A percentile compares a stretch with the other conserved stretches of the same genome.
phyloP scores from a whole-genome alignment of 2,888 invertebrate species.

The Trachelus iudaicus region DNA sequence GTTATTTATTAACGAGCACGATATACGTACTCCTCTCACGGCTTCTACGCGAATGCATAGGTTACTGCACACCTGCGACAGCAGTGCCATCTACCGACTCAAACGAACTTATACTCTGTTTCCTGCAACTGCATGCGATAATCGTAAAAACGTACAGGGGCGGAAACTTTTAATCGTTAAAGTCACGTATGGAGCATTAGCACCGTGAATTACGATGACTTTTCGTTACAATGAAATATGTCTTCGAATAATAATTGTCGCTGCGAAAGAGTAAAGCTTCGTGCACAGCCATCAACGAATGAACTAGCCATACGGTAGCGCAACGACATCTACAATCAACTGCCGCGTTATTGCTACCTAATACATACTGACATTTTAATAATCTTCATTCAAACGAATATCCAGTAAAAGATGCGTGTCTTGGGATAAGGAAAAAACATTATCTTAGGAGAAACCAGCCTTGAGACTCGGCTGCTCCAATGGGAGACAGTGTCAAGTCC shows the following conservation, averaged over 20 bases:
- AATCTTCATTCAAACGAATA: background rate
- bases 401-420: background rate
- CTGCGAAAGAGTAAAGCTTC: background rate
- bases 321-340: background rate
- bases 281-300: background rate
- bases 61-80: background rate
- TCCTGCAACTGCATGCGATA: background rate
- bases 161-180: background rate
- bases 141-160: background rate
- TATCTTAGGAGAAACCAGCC: background rate
- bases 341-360: background rate
- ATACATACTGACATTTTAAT: background rate
- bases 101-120: no score
- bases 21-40: slow-evolving; percentile 28
- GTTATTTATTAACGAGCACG: slow-evolving; percentile 57
- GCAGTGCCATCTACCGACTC: background rate
- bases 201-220: background rate
- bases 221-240: background rate
- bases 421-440: background rate
- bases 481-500: background rate
- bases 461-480: background rate
- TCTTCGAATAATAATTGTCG: no score
- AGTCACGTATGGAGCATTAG: background rate
- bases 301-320: background rate
- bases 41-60: background rate